Conservation (phyloP, 1,140 invertebrate species). For the Proales similis region DNA sequence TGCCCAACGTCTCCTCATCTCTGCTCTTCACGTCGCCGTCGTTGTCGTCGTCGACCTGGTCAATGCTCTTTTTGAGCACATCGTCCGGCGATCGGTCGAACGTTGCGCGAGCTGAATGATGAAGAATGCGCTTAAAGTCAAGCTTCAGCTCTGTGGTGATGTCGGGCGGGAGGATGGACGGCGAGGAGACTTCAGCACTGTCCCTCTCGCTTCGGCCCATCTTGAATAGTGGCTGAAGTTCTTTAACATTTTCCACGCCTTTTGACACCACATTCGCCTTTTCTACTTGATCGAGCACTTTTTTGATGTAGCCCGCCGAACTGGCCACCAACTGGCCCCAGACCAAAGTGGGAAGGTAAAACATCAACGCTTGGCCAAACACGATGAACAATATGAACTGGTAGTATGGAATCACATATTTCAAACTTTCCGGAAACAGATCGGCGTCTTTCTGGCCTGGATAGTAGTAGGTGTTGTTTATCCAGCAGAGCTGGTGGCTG, state of each 20-base stretch:
- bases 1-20: too few species aligned
- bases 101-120: too few species aligned
- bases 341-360: slow-evolving; percentile 45
- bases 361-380: slow-evolving; percentile 47
- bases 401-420: slow-evolving; percentile 44
- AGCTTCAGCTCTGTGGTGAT: too few species aligned
- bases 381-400: slow-evolving; percentile 50
- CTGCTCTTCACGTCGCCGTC: too few species aligned
- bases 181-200: too few species aligned
- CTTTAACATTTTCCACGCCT: slow-evolving; percentile 2
- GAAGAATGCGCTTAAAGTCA: too few species aligned
- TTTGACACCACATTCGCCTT: slow-evolving; percentile 1
- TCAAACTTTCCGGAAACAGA: slow-evolving; percentile 6
- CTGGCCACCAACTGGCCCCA: slow-evolving; percentile 40
- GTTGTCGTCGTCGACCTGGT: too few species aligned
- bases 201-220: too few species aligned
- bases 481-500: slow-evolving; percentile 28
- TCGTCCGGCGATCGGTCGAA: too few species aligned
- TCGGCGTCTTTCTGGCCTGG: slow-evolving; percentile 2
- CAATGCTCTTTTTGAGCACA: too few species aligned
- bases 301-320: slow-evolving; percentile 20
- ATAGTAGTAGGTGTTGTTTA: slow-evolving; percentile 37
- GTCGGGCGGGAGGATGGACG: too few species aligned
- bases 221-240: too few species aligned
- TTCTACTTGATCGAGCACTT: slow-evolving; percentile 28